Percentiles rank a stretch among this genome's conserved stretches.
phyloP scores from a whole-genome alignment of 53 echinoderm and acorn worm species.

The Echinarachnius parma region DNA sequence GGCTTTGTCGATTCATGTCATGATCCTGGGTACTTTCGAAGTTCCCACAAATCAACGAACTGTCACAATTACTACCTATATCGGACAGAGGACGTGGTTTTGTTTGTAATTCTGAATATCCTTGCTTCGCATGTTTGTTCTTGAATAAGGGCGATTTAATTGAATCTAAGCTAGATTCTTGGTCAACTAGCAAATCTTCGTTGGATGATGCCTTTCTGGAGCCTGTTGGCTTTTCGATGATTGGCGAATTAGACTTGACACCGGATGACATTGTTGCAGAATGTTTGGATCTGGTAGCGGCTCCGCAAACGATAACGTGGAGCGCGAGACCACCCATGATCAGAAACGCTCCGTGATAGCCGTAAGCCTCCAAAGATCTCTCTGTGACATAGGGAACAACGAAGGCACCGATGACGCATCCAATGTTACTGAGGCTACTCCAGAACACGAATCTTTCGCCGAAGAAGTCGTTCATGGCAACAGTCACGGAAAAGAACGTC shows the following conservation, averaged over 20 bases:
- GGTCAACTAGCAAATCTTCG: too few relatives aligned
- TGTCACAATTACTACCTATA: too few relatives aligned
- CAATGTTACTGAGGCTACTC: not conserved
- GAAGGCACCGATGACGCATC: not conserved
- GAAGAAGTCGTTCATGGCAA: not conserved
- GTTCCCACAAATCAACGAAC: too few relatives aligned
- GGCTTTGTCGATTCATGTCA: not conserved
- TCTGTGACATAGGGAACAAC: not conserved
- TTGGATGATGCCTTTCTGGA: too few relatives aligned
- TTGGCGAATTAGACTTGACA: too few relatives aligned
- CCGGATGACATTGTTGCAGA: too few relatives aligned
- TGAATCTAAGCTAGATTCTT: too few relatives aligned
- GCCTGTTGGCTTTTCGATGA: too few relatives aligned
- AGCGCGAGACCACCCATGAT: not conserved
- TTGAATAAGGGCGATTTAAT: too few relatives aligned
- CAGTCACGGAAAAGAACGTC: not conserved
- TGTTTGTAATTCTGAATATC: too few relatives aligned
- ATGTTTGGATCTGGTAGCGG: not conserved
- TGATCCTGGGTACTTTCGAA: not conserved
- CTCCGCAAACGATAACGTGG: not conserved
- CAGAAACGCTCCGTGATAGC: not conserved
- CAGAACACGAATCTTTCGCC: not conserved
- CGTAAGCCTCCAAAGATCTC: constrained; percentile 11
- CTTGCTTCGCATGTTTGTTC: too few relatives aligned
- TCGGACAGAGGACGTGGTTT: too few relatives aligned